Evolutionary conservation across 1,140 invertebrate species (phyloP).

Genomic region (Tachypleus tridentatus): DNA sequence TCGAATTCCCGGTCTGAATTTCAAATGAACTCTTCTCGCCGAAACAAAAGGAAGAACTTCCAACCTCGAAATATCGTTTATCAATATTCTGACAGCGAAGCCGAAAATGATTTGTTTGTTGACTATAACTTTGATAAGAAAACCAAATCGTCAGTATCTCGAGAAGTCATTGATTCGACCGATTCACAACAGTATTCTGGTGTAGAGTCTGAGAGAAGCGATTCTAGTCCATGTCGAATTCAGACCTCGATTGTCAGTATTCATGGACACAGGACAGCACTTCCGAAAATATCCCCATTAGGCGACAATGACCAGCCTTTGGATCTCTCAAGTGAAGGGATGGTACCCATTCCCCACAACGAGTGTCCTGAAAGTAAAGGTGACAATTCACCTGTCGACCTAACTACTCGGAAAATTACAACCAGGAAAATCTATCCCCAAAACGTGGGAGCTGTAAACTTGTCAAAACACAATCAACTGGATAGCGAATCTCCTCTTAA

Average conservation of each 20-base stretch:
- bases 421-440: no score
- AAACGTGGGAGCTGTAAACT: no score
- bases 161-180: no score
- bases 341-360: neutral
- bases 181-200: constrained; percentile 2
- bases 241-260: neutral
- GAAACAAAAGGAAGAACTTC: constrained; percentile 55
- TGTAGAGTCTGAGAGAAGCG: neutral
- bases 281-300: constrained; percentile 2
- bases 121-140: no score
- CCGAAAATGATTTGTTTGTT: constrained; percentile 5
- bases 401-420: neutral
- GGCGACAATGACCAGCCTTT: constrained; percentile 22
- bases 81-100: constrained; percentile 19
- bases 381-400: constrained; percentile 11
- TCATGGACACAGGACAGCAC: constrained; percentile 5
- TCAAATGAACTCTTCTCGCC: constrained; percentile 1
- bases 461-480: no score
- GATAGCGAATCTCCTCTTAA: no score
- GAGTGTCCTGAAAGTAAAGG: neutral
- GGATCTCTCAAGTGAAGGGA: constrained; percentile 32
- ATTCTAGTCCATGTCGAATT: neutral
- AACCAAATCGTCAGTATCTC: no score
- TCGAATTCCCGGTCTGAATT: constrained; percentile 1
- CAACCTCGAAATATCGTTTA: constrained; percentile 46